phyloP scores from a whole-genome alignment of 2,888 invertebrate species.

The Mythimna pallens region DNA sequence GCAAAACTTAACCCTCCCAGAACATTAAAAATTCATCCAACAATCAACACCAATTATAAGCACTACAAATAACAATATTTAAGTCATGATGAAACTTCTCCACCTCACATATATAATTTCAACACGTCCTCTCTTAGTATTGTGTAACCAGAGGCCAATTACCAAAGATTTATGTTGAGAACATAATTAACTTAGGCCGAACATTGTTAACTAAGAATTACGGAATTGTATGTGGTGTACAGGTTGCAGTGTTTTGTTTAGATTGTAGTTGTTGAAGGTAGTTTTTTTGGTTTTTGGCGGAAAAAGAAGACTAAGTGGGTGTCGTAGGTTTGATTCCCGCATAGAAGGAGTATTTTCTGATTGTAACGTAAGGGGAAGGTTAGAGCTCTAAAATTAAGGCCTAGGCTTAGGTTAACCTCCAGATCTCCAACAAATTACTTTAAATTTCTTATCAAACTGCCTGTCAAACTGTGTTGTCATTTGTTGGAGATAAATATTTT shows the following conservation, averaged over 20 bases:
- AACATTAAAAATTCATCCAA: constrained; percentile 7
- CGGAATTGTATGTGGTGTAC: constrained; percentile 79
- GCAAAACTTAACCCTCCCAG: background rate
- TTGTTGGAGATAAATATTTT: no score
- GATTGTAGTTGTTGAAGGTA: background rate
- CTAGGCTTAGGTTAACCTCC: no score
- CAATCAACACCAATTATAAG: constrained; percentile 49
- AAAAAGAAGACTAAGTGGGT: background rate
- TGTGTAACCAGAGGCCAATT: constrained; percentile 90
- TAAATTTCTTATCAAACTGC: no score
- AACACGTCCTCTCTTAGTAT: constrained; percentile 89
- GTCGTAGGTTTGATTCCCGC: no score
- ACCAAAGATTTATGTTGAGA: constrained; percentile 90
- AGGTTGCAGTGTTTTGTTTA: constrained; percentile 63
- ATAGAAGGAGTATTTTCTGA: no score
- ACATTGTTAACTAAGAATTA: constrained; percentile 88
- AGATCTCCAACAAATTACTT: no score
- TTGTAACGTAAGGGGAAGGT: no score
- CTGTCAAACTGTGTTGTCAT: no score
- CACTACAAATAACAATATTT: constrained; percentile 68
- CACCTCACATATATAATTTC: constrained; percentile 89
- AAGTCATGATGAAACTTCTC: constrained; percentile 80
- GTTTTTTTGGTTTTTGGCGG: background rate
- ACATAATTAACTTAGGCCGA: constrained; percentile 91
- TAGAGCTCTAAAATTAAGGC: no score